Percentiles rank a stretch among this genome's conserved stretches.
These are phyloP conservation scores for Metopia argyrocephala DNA, from an alignment of 2,888 invertebrate species.

Conservation along the genomic window DNA sequence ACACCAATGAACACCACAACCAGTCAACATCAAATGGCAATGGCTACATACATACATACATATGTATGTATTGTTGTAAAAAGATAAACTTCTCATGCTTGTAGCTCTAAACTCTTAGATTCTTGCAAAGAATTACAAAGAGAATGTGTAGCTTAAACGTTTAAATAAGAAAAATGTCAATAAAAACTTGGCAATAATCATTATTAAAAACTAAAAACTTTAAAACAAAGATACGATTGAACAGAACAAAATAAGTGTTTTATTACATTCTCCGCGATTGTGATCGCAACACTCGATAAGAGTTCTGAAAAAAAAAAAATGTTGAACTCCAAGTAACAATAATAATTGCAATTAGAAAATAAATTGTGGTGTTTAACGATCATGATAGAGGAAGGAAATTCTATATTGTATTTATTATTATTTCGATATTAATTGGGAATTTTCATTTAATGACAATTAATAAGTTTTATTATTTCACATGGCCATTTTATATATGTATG, in stretches of 20 bases:
- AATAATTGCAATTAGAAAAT: slow-evolving; percentile 48
- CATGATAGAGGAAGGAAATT: slow-evolving; percentile 40
- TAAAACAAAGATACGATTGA: not conserved
- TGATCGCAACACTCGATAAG: slow-evolving; percentile 51
- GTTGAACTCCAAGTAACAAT: not conserved
- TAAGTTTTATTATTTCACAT: not conserved
- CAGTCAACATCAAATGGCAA: not conserved
- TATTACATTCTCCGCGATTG: slow-evolving; percentile 49
- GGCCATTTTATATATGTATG: too few species aligned
- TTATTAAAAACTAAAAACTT: slow-evolving; percentile 30
- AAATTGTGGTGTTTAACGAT: slow-evolving; percentile 19
- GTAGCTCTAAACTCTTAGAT: not conserved
- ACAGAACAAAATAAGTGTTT: slow-evolving; percentile 40
- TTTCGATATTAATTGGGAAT: slow-evolving; percentile 34
- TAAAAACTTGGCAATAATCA: slow-evolving; percentile 53
- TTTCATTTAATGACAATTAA: slow-evolving; percentile 53
- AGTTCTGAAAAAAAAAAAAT: slow-evolving; percentile 1
- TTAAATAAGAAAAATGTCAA: slow-evolving; percentile 48
- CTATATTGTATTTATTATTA: slow-evolving; percentile 56
- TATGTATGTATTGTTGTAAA: too few species aligned
- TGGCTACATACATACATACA: too few species aligned
- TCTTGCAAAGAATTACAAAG: not conserved
- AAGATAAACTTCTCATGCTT: not conserved
- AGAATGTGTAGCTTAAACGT: slow-evolving; percentile 42
- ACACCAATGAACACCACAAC: slow-evolving; percentile 37